These are phyloP conservation scores for Melanotaenia duboulayi DNA, from an alignment of 2,113 vertebrate genomes.

Conservation along the genomic window DNA sequence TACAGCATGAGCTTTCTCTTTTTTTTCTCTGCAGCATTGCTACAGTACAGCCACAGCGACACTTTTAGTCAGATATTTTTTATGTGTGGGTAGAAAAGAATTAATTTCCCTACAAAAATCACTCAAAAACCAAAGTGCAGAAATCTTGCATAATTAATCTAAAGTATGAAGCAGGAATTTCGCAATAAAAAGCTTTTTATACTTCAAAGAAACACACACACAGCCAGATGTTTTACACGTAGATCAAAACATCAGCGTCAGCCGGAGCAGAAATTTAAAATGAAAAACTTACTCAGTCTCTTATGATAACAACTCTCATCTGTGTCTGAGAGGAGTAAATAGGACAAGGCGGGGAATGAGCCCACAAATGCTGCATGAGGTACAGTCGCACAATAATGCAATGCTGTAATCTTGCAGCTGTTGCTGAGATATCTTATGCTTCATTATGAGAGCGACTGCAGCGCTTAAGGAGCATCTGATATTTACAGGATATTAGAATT, in stretches of 20 bases:
- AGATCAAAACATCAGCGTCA: not conserved
- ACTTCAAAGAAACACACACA: not conserved
- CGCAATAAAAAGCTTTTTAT: not conserved
- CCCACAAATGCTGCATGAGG: conserved; percentile 58
- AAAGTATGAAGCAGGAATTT: not conserved
- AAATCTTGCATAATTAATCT: conserved; percentile 35
- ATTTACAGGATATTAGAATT: not conserved
- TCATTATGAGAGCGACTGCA: conserved; percentile 28
- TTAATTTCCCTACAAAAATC: conserved; percentile 3
- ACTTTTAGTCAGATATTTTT: conserved; percentile 3
- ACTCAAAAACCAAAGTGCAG: conserved; percentile 1
- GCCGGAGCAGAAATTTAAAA: not conserved
- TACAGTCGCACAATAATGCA: conserved; percentile 40
- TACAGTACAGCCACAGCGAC: conserved; percentile 23
- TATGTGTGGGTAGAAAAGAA: conserved; percentile 1
- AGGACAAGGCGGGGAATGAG: conserved; percentile 8
- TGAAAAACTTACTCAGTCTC: conserved; percentile 9
- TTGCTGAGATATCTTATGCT: conserved; percentile 10
- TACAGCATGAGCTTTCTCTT: conserved; percentile 19
- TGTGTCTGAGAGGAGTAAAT: conserved; percentile 23
- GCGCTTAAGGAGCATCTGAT: conserved; percentile 1
- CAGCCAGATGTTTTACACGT: conserved; percentile 24
- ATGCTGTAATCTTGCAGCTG: conserved; percentile 27
- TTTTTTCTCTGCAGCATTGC: conserved; percentile 45
- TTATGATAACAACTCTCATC: not conserved